phyloP scores from a whole-genome alignment of 2,888 invertebrate species.

The Lasioglossum marginatum region DNA sequence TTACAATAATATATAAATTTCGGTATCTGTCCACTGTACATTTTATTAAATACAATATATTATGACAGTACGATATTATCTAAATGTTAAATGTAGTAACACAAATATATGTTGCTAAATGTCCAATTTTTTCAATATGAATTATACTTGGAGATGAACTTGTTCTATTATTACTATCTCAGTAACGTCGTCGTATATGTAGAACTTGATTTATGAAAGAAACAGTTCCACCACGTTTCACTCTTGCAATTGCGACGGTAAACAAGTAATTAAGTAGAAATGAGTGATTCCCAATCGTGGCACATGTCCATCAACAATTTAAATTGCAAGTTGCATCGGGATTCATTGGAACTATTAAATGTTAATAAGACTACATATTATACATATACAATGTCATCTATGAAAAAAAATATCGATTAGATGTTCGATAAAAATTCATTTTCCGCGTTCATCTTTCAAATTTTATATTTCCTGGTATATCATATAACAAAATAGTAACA shows the following conservation, averaged over 20 bases:
- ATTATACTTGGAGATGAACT: background rate
- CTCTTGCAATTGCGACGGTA: background rate
- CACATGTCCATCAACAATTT: background rate
- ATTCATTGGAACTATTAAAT: background rate
- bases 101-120: background rate
- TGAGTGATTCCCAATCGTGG: background rate
- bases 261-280: constrained; percentile 1
- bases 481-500: too few relatives aligned
- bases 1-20: background rate
- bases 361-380: background rate
- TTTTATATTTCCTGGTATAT: background rate
- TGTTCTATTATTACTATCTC: background rate
- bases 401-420: background rate
- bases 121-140: background rate
- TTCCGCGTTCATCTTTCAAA: background rate
- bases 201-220: background rate
- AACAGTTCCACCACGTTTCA: background rate
- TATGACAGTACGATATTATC: background rate
- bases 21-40: background rate
- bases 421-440: background rate
- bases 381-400: background rate
- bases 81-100: background rate
- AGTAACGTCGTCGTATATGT: background rate
- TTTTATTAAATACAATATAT: background rate
- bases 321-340: background rate